These are phyloP conservation scores for Diuraphis noxia DNA, from an alignment of 1,140 invertebrate species.

Conservation along the genomic window DNA sequence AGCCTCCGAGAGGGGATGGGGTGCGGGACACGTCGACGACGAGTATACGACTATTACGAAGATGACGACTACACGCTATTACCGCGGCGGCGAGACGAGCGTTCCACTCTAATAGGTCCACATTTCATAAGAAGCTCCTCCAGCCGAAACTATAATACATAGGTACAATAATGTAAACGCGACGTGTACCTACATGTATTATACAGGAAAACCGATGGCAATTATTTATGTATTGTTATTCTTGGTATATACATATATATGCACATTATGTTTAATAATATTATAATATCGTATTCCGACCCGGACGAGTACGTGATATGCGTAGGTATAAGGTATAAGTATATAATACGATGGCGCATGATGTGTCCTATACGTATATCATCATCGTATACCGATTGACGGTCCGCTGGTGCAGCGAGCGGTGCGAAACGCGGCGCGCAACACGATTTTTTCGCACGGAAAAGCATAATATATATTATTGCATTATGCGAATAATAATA, in stretches of 20 bases:
- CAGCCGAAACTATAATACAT: too few species aligned
- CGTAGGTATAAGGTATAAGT: not conserved
- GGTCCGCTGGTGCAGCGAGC: not conserved
- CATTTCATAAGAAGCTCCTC: slow-evolving; percentile 32
- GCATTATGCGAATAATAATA: not conserved
- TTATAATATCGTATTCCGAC: not conserved
- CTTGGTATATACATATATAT: not conserved
- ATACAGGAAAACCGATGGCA: not conserved
- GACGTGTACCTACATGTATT: not conserved
- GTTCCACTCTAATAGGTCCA: slow-evolving; percentile 41
- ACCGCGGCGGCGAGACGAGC: not conserved
- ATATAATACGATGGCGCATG: not conserved
- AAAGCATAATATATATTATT: not conserved
- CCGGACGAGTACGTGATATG: not conserved
- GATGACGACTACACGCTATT: not conserved
- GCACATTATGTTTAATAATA: not conserved
- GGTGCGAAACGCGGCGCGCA: not conserved
- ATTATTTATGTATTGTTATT: not conserved
- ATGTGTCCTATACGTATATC: not conserved
- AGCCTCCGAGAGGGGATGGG: too few species aligned
- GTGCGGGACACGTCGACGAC: not conserved
- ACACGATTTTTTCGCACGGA: slow-evolving; percentile 14
- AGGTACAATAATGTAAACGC: too few species aligned
- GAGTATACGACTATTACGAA: not conserved
- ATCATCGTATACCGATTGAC: not conserved